Conservation (phyloP, 2,797 vertebrate species). For the Poecilia velifera region DNA sequence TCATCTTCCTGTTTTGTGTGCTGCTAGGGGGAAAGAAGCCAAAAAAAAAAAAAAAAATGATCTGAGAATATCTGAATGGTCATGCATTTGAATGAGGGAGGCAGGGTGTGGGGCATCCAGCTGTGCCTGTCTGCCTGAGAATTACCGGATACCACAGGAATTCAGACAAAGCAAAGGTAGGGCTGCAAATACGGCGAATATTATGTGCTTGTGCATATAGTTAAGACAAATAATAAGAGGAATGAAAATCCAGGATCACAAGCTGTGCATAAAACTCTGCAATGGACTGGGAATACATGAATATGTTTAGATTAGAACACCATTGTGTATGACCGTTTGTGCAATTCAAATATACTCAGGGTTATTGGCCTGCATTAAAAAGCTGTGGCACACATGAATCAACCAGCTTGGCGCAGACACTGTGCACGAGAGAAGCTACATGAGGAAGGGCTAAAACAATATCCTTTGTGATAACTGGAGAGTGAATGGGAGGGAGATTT, state of each 20-base stretch:
- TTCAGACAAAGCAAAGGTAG: conserved; percentile 54
- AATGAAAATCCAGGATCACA: conserved; percentile 15
- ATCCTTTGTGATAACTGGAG: conserved; percentile 68
- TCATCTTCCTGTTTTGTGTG: conserved; percentile 42
- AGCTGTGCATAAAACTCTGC: conserved; percentile 19
- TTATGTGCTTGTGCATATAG: not conserved
- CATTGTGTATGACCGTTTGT: conserved; percentile 6
- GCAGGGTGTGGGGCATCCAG: conserved; percentile 54
- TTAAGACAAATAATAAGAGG: conserved; percentile 20
- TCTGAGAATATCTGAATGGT: conserved; percentile 49
- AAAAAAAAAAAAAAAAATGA: conserved; percentile 16
- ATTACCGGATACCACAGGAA: conserved; percentile 46
- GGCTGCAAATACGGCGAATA: conserved; percentile 15
- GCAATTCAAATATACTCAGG: conserved; percentile 44
- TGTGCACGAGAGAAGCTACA: conserved; percentile 9
- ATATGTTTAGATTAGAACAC: conserved; percentile 17
- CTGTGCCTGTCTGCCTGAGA: conserved; percentile 39
- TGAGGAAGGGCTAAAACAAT: conserved; percentile 76
- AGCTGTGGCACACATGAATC: conserved; percentile 19
- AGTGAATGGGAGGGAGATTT: conserved; percentile 72
- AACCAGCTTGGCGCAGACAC: conserved; percentile 22
- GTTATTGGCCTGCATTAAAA: conserved; percentile 47
- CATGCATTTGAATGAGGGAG: conserved; percentile 54
- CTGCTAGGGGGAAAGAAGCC: conserved; percentile 26
- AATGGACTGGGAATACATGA: conserved; percentile 7